Conservation (phyloP, 1,140 invertebrate genomes). For the Hypsibius dujardini region DNA sequence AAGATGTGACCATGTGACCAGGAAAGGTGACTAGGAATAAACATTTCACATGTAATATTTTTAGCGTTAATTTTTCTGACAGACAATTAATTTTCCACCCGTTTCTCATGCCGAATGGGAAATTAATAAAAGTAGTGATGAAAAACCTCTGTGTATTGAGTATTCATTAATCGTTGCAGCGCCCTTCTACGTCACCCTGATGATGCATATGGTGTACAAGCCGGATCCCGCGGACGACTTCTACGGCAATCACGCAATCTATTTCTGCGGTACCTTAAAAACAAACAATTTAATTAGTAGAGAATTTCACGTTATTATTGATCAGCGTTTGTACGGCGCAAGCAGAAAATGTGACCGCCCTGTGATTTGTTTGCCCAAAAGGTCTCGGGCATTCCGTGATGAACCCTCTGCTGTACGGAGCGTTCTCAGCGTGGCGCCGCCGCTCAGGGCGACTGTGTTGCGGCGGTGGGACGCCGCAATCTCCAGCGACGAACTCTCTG, state of each 20-base stretch:
- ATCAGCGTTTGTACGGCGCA: background rate
- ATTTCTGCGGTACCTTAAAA: slow-evolving; percentile 8
- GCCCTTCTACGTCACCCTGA: background rate
- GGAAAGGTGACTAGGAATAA: no score
- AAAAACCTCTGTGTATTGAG: no score
- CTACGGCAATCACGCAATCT: slow-evolving; percentile 8
- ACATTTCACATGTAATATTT: no score
- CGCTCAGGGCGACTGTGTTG: no score
- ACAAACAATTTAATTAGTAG: no score
- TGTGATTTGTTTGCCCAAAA: background rate
- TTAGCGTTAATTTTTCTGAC: no score
- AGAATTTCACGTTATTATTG: background rate
- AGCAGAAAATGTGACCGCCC: background rate
- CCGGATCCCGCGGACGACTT: background rate
- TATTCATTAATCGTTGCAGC: background rate
- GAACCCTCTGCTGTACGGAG: slow-evolving; percentile 3
- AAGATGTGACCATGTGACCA: no score
- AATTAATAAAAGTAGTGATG: no score
- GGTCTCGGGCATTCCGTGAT: slow-evolving; percentile 12
- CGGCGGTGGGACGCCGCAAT: no score
- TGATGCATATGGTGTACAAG: background rate
- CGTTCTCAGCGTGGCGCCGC: background rate
- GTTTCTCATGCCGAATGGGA: no score
- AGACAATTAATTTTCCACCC: no score
- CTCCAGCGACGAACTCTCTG: no score